These are phyloP conservation scores for Platysteira castanea DNA, from an alignment of 2,113 vertebrate species.

Conservation along the genomic window DNA sequence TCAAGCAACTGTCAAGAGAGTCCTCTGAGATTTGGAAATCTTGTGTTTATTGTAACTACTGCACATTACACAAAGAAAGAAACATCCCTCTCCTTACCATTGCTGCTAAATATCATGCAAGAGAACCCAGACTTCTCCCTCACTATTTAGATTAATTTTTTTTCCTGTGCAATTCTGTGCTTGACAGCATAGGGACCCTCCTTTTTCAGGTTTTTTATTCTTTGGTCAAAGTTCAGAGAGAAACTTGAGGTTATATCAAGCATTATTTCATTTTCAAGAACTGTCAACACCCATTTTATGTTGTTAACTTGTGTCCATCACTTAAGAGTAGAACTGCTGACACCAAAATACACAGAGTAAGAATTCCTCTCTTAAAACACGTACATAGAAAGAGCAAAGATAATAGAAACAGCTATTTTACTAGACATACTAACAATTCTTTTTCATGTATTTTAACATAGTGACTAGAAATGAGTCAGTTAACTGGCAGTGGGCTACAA, in stretches of 20 bases:
- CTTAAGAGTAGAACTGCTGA: slow-evolving; percentile 55
- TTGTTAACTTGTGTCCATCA: slow-evolving; percentile 73
- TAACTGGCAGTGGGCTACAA: background rate
- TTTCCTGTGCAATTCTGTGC: slow-evolving; percentile 53
- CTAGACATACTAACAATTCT: background rate
- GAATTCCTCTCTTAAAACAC: slow-evolving; percentile 35
- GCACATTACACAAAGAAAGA: slow-evolving; percentile 83
- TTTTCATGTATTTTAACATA: background rate
- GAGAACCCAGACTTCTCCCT: slow-evolving; percentile 72
- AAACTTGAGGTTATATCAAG: slow-evolving; percentile 66
- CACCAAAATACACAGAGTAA: slow-evolving; percentile 56
- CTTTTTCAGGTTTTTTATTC: slow-evolving; percentile 54
- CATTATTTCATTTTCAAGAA: slow-evolving; percentile 73
- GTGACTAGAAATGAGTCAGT: background rate
- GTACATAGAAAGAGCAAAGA: background rate
- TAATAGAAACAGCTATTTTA: slow-evolving; percentile 44
- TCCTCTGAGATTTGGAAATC: slow-evolving; percentile 85
- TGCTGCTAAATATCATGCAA: slow-evolving; percentile 78
- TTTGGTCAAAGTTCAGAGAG: slow-evolving; percentile 73
- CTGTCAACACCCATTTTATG: slow-evolving; percentile 62
- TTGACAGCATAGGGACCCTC: slow-evolving; percentile 64
- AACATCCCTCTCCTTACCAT: slow-evolving; percentile 78
- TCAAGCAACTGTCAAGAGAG: slow-evolving; percentile 85
- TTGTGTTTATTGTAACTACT: slow-evolving; percentile 86
- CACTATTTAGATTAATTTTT: slow-evolving; percentile 72